These are phyloP conservation scores for Diplazon laetatorius DNA, from an alignment of 2,888 invertebrate species.

Conservation along the genomic window DNA sequence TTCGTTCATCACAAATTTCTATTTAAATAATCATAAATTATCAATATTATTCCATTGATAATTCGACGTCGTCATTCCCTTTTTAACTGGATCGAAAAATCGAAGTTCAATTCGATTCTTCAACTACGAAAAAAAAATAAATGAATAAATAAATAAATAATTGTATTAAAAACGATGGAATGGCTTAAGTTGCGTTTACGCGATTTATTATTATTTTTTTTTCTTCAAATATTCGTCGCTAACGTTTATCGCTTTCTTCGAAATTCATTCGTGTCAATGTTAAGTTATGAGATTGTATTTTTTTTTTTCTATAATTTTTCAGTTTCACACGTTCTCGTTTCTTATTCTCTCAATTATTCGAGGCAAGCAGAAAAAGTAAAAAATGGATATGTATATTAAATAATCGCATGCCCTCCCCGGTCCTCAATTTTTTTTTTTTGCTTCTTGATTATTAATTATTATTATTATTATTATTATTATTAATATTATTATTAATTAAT, in stretches of 20 bases:
- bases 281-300: too few species aligned
- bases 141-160: too few species aligned
- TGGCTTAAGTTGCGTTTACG: too few species aligned
- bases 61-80: constrained; percentile 14
- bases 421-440: constrained; percentile 30
- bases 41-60: background rate
- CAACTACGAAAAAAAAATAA: constrained; percentile 56
- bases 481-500: too few species aligned
- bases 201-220: too few species aligned
- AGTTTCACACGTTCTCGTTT: too few species aligned
- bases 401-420: constrained; percentile 56
- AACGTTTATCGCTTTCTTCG: constrained; percentile 37
- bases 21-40: background rate
- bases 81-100: constrained; percentile 32
- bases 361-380: constrained; percentile 65
- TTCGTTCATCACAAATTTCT: constrained; percentile 14
- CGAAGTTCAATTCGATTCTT: constrained; percentile 37
- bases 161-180: constrained; percentile 60
- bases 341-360: constrained; percentile 45
- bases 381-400: constrained; percentile 66
- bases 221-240: constrained; percentile 35
- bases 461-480: background rate
- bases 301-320: too few species aligned
- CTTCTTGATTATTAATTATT: constrained; percentile 15
- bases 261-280: constrained; percentile 52